These are phyloP conservation scores for Goniozus legneri DNA, from an alignment of 1,140 invertebrate species.

Conservation along the genomic window DNA sequence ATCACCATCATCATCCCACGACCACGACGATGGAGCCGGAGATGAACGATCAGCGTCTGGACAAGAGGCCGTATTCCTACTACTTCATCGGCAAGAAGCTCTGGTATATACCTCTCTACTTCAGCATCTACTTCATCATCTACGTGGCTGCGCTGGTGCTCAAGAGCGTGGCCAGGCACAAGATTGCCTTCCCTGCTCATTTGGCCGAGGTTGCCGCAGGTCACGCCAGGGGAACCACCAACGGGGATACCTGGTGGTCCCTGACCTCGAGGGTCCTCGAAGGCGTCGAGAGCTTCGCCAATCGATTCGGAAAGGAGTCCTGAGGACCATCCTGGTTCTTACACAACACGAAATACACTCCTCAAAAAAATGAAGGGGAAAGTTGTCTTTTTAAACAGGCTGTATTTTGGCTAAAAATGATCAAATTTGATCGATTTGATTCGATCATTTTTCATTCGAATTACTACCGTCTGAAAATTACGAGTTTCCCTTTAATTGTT, in stretches of 20 bases:
- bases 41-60: conserved; percentile 63
- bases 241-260: conserved; percentile 27
- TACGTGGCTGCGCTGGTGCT: conserved; percentile 75
- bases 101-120: conserved; percentile 79
- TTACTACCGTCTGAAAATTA: too few relatives aligned
- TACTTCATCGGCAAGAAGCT: conserved; percentile 77
- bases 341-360: conserved; percentile 1
- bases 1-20: conserved; percentile 36
- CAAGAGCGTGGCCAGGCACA: conserved; percentile 75
- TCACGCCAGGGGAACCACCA: conserved; percentile 14
- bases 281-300: conserved; percentile 30
- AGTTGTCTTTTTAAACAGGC: too few relatives aligned
- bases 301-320: conserved; percentile 9
- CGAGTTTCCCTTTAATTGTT: too few relatives aligned
- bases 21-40: conserved; percentile 52
- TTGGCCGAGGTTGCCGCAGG: conserved; percentile 30
- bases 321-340: conserved; percentile 3
- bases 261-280: conserved; percentile 24
- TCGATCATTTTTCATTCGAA: too few relatives aligned
- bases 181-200: conserved; percentile 56
- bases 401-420: too few relatives aligned
- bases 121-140: conserved; percentile 79
- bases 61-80: conserved; percentile 72
- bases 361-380: too few relatives aligned
- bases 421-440: too few relatives aligned